Percentiles rank a stretch among this genome's conserved stretches.
Evolutionary conservation across 2,113 vertebrate species (phyloP).

Genomic region (Tragelaphus imberbis): DNA sequence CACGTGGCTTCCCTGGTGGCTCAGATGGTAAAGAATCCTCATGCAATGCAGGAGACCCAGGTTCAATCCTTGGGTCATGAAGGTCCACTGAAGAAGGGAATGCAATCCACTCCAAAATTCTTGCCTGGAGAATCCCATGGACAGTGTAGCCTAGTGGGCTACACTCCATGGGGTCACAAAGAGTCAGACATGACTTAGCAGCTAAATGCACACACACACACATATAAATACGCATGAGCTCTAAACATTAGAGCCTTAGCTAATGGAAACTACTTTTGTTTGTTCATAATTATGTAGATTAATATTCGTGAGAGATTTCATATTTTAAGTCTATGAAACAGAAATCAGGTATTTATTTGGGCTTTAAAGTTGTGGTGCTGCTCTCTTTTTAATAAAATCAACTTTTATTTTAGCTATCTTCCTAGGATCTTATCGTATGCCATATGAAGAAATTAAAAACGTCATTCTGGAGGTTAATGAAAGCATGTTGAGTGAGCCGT

Average conservation of each 20-base stretch:
- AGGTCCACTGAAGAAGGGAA: neutral
- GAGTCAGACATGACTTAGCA: neutral
- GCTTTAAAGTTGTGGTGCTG: neutral
- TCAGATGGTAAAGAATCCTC: neutral
- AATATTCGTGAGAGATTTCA: neutral
- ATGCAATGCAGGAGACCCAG: neutral
- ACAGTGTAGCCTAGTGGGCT: neutral
- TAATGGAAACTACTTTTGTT: neutral
- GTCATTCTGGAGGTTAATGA: slow-evolving; percentile 95
- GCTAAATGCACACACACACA: neutral
- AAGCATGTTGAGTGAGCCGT: slow-evolving; percentile 91
- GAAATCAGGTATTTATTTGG: neutral
- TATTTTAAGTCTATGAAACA: neutral
- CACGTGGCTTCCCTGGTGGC: neutral
- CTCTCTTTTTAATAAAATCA: slow-evolving; percentile 56
- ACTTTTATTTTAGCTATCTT: slow-evolving; percentile 92
- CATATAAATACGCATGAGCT: neutral
- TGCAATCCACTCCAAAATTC: neutral
- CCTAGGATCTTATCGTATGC: slow-evolving; percentile 95
- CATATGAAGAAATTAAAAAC: slow-evolving; percentile 96
- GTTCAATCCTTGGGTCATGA: neutral
- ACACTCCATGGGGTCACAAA: neutral
- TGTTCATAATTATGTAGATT: neutral
- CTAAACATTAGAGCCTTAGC: neutral
- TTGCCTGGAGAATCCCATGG: neutral